phyloP scores from a whole-genome alignment of 92 coral and sea anemone genomes.

The Epizoanthus scotinus region DNA sequence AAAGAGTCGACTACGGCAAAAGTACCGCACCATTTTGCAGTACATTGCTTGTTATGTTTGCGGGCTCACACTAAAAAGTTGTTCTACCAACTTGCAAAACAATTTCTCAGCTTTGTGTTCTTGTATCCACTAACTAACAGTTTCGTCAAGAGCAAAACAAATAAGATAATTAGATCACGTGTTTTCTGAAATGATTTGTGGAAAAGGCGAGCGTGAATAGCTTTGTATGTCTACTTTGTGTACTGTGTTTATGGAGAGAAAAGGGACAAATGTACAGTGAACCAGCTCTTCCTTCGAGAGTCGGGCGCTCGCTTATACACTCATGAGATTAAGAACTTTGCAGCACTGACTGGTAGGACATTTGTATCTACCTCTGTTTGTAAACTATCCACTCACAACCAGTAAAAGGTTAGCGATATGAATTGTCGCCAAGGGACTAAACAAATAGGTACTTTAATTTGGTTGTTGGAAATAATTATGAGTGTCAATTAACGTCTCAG shows the following conservation, averaged over 20 bases:
- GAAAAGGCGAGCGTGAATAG: not conserved
- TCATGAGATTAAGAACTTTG: not conserved
- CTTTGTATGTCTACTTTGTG: not conserved
- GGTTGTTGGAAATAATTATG: constrained; percentile 72
- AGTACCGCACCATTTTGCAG: not conserved
- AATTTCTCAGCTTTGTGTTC: constrained; percentile 3
- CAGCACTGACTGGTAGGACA: not conserved
- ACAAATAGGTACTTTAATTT: constrained; percentile 86
- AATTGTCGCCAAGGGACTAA: constrained; percentile 73
- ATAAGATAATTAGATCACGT: constrained; percentile 6
- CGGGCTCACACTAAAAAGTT: not conserved
- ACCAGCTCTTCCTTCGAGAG: not conserved
- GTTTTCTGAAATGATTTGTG: not conserved
- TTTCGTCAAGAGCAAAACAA: constrained; percentile 32
- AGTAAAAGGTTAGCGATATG: constrained; percentile 50
- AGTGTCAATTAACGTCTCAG: constrained; percentile 77
- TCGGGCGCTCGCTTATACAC: not conserved
- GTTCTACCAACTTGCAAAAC: constrained; percentile 6
- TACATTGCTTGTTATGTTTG: not conserved
- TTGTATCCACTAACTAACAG: constrained; percentile 19
- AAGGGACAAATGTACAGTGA: not conserved
- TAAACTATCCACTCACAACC: constrained; percentile 9
- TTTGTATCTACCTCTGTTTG: constrained; percentile 15
- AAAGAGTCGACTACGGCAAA: not conserved
- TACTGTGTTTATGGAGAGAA: not conserved